phyloP scores from a whole-genome alignment of 2,113 vertebrate species.

The Galbula dea region DNA sequence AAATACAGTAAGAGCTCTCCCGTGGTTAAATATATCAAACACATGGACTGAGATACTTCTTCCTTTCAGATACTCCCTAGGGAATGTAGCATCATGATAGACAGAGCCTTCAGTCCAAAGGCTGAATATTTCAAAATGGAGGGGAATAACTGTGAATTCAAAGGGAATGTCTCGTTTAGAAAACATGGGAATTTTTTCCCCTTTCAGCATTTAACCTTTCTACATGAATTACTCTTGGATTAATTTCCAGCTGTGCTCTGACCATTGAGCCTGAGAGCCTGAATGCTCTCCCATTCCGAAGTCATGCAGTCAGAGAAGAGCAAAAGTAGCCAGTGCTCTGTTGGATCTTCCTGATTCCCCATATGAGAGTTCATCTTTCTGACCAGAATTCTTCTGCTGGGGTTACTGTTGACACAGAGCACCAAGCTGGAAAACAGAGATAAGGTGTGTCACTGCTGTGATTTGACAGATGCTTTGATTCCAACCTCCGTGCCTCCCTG shows the following conservation, averaged over 20 bases:
- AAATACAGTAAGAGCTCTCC: not conserved
- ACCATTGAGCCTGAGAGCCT: not conserved
- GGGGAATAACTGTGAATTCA: not conserved
- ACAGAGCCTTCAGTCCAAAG: not conserved
- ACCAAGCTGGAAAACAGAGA: conserved; percentile 34
- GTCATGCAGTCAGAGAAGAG: not conserved
- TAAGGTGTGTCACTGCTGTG: not conserved
- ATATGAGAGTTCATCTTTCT: not conserved
- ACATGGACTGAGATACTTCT: not conserved
- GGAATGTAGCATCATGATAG: not conserved
- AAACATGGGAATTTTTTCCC: not conserved
- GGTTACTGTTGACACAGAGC: not conserved
- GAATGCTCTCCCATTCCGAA: not conserved
- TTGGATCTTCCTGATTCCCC: not conserved
- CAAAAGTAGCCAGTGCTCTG: not conserved
- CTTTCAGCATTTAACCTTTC: not conserved
- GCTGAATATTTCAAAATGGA: not conserved
- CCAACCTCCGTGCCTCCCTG: not conserved
- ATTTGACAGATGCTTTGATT: conserved; percentile 10
- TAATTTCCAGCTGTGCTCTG: not conserved
- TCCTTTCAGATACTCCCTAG: not conserved
- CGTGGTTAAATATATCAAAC: not conserved
- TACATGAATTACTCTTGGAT: not conserved
- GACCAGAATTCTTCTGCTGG: not conserved
- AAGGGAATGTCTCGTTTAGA: not conserved